Base-by-base conservation (phyloP, 2,797 vertebrate species). In the Falco rusticolus region DNA sequence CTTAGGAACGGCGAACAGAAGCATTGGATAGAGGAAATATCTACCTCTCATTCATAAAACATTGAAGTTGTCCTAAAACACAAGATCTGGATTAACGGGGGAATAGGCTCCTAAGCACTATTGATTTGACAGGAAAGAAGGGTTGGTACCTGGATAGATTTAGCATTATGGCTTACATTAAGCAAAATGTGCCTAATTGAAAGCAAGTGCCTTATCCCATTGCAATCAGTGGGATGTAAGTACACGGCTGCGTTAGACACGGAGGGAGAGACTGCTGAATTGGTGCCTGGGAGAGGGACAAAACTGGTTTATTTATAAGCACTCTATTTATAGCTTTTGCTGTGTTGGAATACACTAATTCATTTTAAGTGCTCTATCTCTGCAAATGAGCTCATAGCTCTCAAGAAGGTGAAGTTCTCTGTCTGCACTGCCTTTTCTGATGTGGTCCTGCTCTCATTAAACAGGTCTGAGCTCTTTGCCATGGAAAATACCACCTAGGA, bases 231-330 rank as follows among this genome's bases (percentile, higher is more conserved):
- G 74, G 54, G 88, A 93, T 88, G n/a, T 81, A 83, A 96, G 79
- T 71, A 57, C 3, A 1, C 1, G 72, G n/a, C 69, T 89, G 39
- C 59, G 63, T 77, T 82, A 93, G 92, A 76, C 90, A 84, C 1
- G 0, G 77, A 90, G 63, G 85, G 53, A 92, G 72, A 95, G 92
- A 53, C 60, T 94, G 91, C 91, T 93, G 93, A 97, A 88, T 74
- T 88, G 59, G 63, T 96, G 96, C 85, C 92, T 95, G 87, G 93
- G 89, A 0, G 1, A 96, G 95, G 89, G 92, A 95, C 79, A 91
- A 96, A 96, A 93, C 93, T 93, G 77, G 82, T 96, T 96, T 97
- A 97, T 97, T 97, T 97, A 96, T 96, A 97, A 96, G 94, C 59
- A 43, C 72, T 81, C 95, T 97, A 96, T 96, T 94, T 93, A 93